Percentiles rank a stretch among this genome's conserved stretches.
Conservation (phyloP, 2,113 vertebrate genomes). For the Agelaius tricolor region DNA sequence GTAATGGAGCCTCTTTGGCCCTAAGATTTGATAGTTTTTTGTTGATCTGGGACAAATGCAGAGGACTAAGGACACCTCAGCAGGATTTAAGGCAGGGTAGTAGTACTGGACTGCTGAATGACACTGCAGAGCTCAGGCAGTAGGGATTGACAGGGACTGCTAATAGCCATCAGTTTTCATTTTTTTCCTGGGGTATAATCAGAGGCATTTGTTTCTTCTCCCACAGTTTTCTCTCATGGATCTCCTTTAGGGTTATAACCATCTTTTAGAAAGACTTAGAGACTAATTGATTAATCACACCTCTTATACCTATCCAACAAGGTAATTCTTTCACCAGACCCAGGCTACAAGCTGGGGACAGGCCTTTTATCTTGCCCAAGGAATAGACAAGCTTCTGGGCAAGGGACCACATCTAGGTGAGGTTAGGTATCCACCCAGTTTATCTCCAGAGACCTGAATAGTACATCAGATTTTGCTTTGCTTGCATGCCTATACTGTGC, state of each 20-base stretch:
- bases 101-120: background rate
- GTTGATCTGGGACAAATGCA: background rate
- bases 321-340: background rate
- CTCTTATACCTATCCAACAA: background rate
- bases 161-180: background rate
- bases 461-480: background rate
- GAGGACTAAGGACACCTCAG: background rate
- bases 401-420: background rate
- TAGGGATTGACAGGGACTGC: background rate
- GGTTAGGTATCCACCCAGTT: background rate
- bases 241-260: background rate
- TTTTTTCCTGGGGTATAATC: background rate
- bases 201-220: background rate
- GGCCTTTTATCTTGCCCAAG: background rate
- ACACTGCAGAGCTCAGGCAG: background rate
- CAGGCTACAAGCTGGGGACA: background rate
- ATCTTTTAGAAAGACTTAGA: background rate
- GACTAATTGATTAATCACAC: background rate
- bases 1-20: background rate
- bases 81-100: background rate
- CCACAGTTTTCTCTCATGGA: background rate
- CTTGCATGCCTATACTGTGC: background rate
- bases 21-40: background rate
- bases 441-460: background rate
- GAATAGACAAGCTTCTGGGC: background rate